Base-by-base conservation (phyloP, 2,888 invertebrate species). In the Cyaniris semiargus region DNA sequence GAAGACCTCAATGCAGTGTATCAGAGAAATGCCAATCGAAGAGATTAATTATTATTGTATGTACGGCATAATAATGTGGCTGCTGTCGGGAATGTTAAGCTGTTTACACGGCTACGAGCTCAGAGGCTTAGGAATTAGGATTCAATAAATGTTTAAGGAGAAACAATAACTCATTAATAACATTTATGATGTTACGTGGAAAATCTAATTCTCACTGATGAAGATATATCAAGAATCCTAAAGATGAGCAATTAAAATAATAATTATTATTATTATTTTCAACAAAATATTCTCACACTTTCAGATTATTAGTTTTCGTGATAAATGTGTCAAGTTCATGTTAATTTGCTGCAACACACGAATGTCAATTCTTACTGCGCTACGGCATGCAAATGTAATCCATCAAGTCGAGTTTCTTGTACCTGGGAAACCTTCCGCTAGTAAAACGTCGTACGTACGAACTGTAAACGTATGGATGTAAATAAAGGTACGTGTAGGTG, bases 401-500 rank as follows among this genome's bases (percentile, higher is more conserved):
- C 81, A 78, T 75, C 81, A 80, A 83, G 83, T 82, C 83, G 86
- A 87, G 85, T 85, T 86, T 86, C 86, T 87, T 86, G 84, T 83
- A 85, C 82, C 81, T 80, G 79, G 82, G 85, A 82, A 85, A 87
- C 86, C 86, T 89, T 89, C 86, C 86, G 87, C 85, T 87, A 85
- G 83, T 88, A 86, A 88, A 85, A 84, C 85, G 44, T 66, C 34
- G 66, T 84, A 83, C 83, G 85, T 85, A 82, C 83, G 84, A 86
- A 86, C 81, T 84, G 86, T 86, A 82, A 87, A 88, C 88, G 86
- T 88, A 86, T 87, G 87, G 86, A 86, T 88, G 91, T 91, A 90
- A 90, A 91, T 91, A 91, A 91, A 90, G 90, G 91, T 87, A 88
- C 83, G 89, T 86, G 85, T 86, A 87, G 83, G 84, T 81, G 53